Base-by-base conservation (phyloP, 2,888 invertebrate species). In the Hirtodrosophila cameraria region DNA sequence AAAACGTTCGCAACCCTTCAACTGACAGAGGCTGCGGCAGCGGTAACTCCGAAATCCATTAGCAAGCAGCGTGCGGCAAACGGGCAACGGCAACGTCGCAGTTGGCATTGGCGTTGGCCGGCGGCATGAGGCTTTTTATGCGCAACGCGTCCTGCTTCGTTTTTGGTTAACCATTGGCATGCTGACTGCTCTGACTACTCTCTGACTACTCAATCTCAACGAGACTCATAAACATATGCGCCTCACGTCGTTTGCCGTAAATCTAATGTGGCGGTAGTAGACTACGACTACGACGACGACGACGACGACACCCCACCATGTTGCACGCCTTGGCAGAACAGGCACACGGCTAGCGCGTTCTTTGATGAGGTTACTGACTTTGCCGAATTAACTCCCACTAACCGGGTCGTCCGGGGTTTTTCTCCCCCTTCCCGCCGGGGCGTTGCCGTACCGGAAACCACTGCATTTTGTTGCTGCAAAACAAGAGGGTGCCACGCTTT, bases 171-270 rank as follows among this genome's bases (percentile, higher is more conserved):
- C 88, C 88, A 86, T 86, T 72, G 87, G 84, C 81, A 81, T 87
- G 73, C 86, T 64, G 60, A 54, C 55, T 68, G 73, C n/a, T 63
- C 58, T 52, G 31, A 58, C 46, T 12, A 12, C 35, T 43, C 27
- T 42, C 41, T 53, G 61, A 69, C 73, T 60, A 59, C 70, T 69
- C 84, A 87, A 86, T 86, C 87, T 87, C 86, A 68, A 87, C 87
- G 78, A 83, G 86, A 79, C 72, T 84, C 76, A 86, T 89, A 88
- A 89, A 88, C 88, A 89, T 89, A 89, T 89, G 89, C 89, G 89
- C 80, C 89, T 89, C 89, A 89, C 89, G 89, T 89, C 81, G 83
- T 77, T 80, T 72, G 82, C 83, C 87, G 88, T 88, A 89, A 89
- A 89, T 89, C 89, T 89, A 89, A 89, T 89, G 89, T 85, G 77